Evolutionary conservation across 2,113 vertebrate genomes (phyloP).

Genomic region (Callospermophilus lateralis): DNA sequence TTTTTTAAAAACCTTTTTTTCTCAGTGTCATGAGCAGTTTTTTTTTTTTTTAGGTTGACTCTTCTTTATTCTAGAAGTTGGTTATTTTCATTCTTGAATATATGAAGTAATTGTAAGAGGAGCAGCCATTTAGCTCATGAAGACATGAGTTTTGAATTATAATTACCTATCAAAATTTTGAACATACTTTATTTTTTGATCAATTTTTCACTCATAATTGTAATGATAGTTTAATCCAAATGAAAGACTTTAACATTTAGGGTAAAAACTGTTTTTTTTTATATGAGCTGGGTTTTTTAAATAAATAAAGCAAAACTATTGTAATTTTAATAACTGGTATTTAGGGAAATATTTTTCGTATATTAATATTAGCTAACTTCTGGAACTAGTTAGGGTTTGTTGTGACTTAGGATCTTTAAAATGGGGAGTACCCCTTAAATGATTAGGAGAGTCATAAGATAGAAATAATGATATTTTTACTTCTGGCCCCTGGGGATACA

Average conservation of each 20-base stretch:
- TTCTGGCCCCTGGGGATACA: too few species aligned
- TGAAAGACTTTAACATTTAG: not conserved
- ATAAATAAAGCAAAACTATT: not conserved
- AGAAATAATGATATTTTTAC: not conserved
- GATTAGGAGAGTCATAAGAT: not conserved
- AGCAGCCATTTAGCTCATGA: not conserved
- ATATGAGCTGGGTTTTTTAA: too few species aligned
- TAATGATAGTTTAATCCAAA: not conserved
- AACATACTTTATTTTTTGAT: not conserved
- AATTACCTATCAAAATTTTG: slow-evolving; percentile 42
- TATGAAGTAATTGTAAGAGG: not conserved
- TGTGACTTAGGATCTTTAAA: not conserved
- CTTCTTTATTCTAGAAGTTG: slow-evolving; percentile 19
- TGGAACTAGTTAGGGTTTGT: slow-evolving; percentile 16
- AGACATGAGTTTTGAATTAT: slow-evolving; percentile 43
- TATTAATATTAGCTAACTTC: slow-evolving; percentile 28
- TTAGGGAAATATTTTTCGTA: not conserved
- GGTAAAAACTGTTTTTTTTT: not conserved
- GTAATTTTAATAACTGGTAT: not conserved
- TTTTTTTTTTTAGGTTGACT: not conserved
- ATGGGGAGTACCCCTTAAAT: not conserved
- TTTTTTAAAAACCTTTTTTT: slow-evolving; percentile 47
- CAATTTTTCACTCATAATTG: not conserved
- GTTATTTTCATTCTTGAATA: not conserved
- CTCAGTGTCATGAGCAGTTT: slow-evolving; percentile 18